Conservation (phyloP, 2,888 invertebrate genomes). For the Drosophila eohydei region DNA sequence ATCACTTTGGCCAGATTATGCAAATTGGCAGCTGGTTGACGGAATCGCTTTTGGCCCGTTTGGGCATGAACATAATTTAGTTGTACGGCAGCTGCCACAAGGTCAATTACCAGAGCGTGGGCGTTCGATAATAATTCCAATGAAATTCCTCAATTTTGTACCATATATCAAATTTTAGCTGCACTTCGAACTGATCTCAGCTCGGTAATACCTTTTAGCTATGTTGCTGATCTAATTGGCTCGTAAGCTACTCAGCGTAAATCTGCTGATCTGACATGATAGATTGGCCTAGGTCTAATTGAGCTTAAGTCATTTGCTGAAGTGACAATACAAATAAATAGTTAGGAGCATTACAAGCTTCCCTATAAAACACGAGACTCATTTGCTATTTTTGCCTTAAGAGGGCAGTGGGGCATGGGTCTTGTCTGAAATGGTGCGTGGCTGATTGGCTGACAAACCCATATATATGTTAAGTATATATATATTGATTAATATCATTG, state of each 20-base stretch:
- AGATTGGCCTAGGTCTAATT: not conserved
- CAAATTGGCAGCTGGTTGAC: conserved; percentile 46
- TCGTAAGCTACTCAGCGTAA: not conserved
- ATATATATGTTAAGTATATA: no score
- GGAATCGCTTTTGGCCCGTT: conserved; percentile 34
- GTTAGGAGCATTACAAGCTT: no score
- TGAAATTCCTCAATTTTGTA: not conserved
- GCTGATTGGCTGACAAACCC: no score
- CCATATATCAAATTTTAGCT: not conserved
- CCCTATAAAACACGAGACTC: no score
- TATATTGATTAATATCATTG: no score
- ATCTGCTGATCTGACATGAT: not conserved
- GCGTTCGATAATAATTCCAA: conserved; percentile 1
- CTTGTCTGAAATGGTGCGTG: no score
- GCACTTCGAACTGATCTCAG: not conserved
- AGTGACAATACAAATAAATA: no score
- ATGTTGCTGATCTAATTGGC: not conserved
- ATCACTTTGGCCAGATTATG: conserved; percentile 42
- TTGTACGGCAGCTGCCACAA: conserved; percentile 29
- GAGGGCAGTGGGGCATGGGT: no score
- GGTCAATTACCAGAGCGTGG: conserved; percentile 11
- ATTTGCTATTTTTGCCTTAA: no score
- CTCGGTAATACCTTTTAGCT: not conserved
- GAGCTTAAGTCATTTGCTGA: not conserved
- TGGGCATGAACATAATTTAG: conserved; percentile 27